Conservation (phyloP, 2,113 vertebrate species). For the Solea senegalensis region DNA sequence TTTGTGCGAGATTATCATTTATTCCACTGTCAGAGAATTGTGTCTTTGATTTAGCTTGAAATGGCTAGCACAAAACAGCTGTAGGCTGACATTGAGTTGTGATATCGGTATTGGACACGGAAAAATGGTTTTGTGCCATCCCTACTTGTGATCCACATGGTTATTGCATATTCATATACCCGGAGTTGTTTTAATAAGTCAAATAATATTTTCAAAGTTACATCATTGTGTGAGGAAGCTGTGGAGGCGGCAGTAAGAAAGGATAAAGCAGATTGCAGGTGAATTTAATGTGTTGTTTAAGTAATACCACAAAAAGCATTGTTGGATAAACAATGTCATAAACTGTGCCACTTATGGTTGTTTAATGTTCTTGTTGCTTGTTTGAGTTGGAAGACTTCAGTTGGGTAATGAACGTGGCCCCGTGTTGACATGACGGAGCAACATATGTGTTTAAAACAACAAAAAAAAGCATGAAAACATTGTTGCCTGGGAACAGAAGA, state of each 20-base stretch:
- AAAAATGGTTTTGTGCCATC: no score
- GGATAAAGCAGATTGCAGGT: not conserved
- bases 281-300: not conserved
- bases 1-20: no score
- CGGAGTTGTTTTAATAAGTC: not conserved
- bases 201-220: no score
- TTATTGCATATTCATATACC: conserved; percentile 5
- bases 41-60: no score
- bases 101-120: no score
- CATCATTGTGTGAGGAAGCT: no score
- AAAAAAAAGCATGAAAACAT: not conserved
- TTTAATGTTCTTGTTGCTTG: not conserved
- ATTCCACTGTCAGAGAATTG: no score
- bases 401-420: not conserved
- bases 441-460: not conserved
- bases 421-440: not conserved
- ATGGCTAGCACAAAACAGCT: no score
- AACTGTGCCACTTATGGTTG: not conserved
- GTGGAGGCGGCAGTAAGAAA: not conserved
- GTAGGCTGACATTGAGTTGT: no score
- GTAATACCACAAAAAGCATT: not conserved
- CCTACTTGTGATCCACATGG: not conserved
- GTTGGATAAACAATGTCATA: not conserved
- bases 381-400: not conserved
- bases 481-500: not conserved